Evolutionary conservation across 2,888 invertebrate genomes (phyloP).

Genomic region (Steromphala cineraria): DNA sequence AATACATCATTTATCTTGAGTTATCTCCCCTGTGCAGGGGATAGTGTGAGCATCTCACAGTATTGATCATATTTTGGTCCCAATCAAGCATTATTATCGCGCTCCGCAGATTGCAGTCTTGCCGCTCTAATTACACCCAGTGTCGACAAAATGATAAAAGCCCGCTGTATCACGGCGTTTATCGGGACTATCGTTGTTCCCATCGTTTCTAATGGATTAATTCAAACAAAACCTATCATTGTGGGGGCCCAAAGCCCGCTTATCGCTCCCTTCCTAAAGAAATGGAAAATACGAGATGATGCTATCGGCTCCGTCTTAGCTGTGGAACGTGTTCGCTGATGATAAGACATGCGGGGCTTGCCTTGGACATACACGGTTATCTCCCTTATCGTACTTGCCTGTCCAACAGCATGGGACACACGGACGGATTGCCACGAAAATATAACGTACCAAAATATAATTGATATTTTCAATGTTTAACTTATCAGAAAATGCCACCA

Average conservation of each 20-base stretch:
- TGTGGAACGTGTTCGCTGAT: constrained; percentile 41
- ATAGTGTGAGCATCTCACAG: constrained; percentile 42
- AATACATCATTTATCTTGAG: constrained; percentile 61
- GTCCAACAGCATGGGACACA: neutral
- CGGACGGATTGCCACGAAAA: neutral
- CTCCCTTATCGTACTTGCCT: constrained; percentile 25
- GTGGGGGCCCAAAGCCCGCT: constrained; percentile 55
- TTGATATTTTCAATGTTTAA: constrained; percentile 8
- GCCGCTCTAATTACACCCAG: constrained; percentile 68
- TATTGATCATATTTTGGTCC: constrained; percentile 61
- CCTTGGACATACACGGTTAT: constrained; percentile 29
- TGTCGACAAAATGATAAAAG: constrained; percentile 58
- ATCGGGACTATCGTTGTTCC: constrained; percentile 33
- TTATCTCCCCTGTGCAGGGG: constrained; percentile 53
- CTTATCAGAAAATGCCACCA: neutral
- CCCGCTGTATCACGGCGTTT: constrained; percentile 43
- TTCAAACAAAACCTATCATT: constrained; percentile 65
- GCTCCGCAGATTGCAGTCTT: constrained; percentile 49
- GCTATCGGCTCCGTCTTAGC: constrained; percentile 49
- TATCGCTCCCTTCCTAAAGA: constrained; percentile 64
- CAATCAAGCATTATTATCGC: constrained; percentile 67
- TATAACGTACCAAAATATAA: constrained; percentile 7
- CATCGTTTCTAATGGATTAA: constrained; percentile 66
- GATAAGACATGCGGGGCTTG: constrained; percentile 45
- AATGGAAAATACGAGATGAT: constrained; percentile 66